phyloP scores from a whole-genome alignment of 1,140 invertebrate genomes.

The Steinernema khuongi region DNA sequence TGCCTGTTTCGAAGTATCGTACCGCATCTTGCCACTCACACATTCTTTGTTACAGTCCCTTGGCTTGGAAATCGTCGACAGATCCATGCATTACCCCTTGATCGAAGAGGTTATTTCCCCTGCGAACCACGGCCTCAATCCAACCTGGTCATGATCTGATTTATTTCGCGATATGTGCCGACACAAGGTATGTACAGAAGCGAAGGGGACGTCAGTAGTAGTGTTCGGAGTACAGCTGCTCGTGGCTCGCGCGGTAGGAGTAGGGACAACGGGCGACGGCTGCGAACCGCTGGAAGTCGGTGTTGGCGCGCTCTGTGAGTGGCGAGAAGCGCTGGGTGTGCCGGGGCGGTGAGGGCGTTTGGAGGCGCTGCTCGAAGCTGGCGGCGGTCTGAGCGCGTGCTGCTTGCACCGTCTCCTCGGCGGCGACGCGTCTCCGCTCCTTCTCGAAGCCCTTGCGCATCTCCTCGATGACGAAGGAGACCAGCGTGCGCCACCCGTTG shows the following conservation, averaged over 20 bases:
- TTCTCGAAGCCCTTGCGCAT: conserved; percentile 8
- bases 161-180: no score
- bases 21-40: no score
- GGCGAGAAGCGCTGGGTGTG: background rate
- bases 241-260: conserved; percentile 2
- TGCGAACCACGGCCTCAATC: no score
- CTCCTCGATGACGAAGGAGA: background rate
- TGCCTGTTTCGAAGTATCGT: no score
- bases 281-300: background rate
- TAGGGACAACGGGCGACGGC: background rate
- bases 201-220: no score
- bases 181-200: no score
- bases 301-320: background rate
- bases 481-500: background rate
- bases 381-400: background rate
- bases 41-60: no score
- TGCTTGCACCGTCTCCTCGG: background rate
- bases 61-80: no score
- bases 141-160: no score
- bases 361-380: background rate
- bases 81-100: no score
- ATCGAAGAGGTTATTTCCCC: no score
- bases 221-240: conserved; percentile 8
- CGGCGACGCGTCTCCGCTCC: background rate
- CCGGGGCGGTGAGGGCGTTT: background rate